Evolutionary conservation across 2,888 invertebrate genomes (phyloP), one percentile per base, ranked within the genome.

Genomic region (Branchipolynoe longqiensis): DNA sequence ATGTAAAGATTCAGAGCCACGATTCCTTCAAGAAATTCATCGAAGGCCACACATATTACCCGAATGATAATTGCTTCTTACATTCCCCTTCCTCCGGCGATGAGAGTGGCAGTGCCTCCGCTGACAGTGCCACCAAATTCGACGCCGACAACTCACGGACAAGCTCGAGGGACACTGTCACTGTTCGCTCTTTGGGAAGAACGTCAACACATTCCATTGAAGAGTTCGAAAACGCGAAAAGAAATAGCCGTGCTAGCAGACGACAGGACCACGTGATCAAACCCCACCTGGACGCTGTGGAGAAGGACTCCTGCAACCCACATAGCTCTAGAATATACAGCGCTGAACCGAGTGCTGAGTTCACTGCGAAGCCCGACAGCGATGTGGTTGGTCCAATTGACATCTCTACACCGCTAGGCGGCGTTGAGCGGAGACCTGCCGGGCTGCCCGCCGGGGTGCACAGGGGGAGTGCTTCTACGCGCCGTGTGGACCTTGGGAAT

Each of bases 11-110:
- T 6, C 38, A 25, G 14, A 74, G 74, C n/a, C 41, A 74, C 28
- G 28, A 74, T 28, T 74, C 74, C 25, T 74, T 74, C 74, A 74
- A 74, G 41, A 40, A 40, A 28, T 40, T 74, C 74, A 74, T 74
- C 22, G 74, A 74, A 28, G 74, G 74, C 4, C 40, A 6, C 1
- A 74, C 74, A 8, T 74, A 74, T 25, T 41, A 74, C 48, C 62
- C 62, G 25, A n/a, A n/a, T n/a, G n/a, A n/a, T n/a, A n/a, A n/a
- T n/a, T n/a, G n/a, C n/a, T n/a, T n/a, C n/a, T n/a, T n/a, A n/a
- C n/a, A n/a, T n/a, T 12, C 12, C 28, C n/a, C 74, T 25, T 74
- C 40, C 4, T 41, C 38, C 41, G 41, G 74, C 28, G 8, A 41
- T 6, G 74, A 74, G 28, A 74, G 74, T 48, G 41, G 74, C 41